Evolutionary conservation across 2,113 vertebrate species (phyloP), one percentile per base, ranked within the genome.

Genomic region (Cephalopholis sonnerati): DNA sequence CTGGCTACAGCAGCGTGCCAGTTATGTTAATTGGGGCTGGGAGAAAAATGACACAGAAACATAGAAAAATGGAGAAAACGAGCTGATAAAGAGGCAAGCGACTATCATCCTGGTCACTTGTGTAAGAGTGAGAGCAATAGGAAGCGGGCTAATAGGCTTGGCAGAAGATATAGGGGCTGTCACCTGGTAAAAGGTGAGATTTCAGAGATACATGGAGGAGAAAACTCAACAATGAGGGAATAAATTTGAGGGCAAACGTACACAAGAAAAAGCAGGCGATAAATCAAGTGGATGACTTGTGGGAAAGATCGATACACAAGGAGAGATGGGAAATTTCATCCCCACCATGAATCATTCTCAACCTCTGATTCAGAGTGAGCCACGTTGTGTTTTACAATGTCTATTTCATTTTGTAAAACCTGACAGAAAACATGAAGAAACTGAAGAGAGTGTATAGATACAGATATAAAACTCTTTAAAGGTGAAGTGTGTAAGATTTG

Each of bases 21-120:
- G 80, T 90, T 77, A 61, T 62, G 70, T 90, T 92, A 85, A 91
- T 91, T 90, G 76, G 71, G 20, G 18, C 44, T 57, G 58, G 48
- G 55, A 85, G 77, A 89, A 79, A 90, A 90, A 91, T 87, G 61
- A 86, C 75, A 79, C 50, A 4, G 57, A 74, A 70, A 71, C 71
- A 67, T 62, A 74, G 57, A 87, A 17, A 29, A 64, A 84, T 75
- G 65, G 50, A 36, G 67, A 65, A 71, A 88, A 77, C 9, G 5
- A 67, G 65, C 51, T 81, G 81, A 85, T 89, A 74, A 89, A 84
- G 62, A 81, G 61, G 55, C 3, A 7, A 81, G 50, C 0, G 20
- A 68, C 50, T 50, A 46, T 51, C 53, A 46, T 84, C 53, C 41
- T 41, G 39, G 50, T n/a, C 64, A 55, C 55, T 72, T 13, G 44